A percentile compares a stretch with the other conserved stretches of the same genome.
Evolutionary conservation across 2,113 vertebrate species (phyloP).

Genomic region (Malurus elegans): DNA sequence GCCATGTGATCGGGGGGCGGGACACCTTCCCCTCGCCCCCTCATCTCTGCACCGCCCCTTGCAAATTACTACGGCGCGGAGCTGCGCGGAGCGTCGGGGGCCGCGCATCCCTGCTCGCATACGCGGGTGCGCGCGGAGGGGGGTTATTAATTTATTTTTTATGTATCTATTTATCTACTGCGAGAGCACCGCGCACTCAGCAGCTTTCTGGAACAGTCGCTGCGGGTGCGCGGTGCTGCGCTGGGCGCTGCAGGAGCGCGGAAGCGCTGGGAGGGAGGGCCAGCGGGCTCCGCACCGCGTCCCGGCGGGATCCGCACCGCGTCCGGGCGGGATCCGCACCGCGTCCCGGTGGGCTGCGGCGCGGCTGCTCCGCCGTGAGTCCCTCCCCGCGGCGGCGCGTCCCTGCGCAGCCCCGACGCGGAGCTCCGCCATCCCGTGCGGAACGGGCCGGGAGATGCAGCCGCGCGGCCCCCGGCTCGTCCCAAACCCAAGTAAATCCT

Average conservation of each 20-base stretch:
- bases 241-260: background rate
- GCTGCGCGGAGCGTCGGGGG: background rate
- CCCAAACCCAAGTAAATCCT: too few relatives aligned
- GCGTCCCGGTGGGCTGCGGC: background rate
- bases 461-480: background rate
- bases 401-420: background rate
- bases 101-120: background rate
- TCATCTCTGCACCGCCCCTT: constrained; percentile 3
- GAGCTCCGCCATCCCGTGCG: background rate
- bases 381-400: background rate
- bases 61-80: constrained; percentile 57
- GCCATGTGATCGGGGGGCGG: constrained; percentile 75
- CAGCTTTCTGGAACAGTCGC: background rate
- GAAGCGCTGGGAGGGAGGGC: background rate
- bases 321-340: background rate
- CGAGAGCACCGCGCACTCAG: background rate
- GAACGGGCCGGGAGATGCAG: background rate
- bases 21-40: background rate
- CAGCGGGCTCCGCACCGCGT: background rate
- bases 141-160: background rate
- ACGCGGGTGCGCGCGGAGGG: background rate
- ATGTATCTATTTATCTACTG: background rate
- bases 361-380: background rate
- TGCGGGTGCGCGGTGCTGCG: background rate
- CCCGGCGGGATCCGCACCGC: background rate